Percentiles rank a stretch among this genome's conserved stretches.
Evolutionary conservation across 2,888 invertebrate species (phyloP).

Genomic region (Ormyrus nitidulus): DNA sequence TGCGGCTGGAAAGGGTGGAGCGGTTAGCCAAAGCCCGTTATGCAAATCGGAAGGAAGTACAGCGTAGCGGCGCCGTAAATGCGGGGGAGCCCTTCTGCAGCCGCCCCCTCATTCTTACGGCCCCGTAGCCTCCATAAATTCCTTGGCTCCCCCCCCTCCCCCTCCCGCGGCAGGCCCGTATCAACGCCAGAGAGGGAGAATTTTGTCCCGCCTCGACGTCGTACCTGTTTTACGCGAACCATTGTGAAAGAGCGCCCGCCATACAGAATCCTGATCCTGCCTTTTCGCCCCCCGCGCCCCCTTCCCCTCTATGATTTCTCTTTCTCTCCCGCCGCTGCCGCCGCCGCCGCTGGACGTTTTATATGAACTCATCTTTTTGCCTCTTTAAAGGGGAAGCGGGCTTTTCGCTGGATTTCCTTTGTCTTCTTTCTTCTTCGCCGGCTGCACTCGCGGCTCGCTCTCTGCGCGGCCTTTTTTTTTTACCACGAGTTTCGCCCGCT

Average conservation of each 20-base stretch:
- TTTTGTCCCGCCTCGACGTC: constrained; percentile 56
- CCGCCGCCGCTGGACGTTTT: constrained; percentile 48
- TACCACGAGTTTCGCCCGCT: background rate
- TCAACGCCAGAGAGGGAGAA: constrained; percentile 61
- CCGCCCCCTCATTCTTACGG: constrained; percentile 63
- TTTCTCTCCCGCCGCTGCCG: constrained; percentile 16
- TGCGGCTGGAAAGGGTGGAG: constrained; percentile 50
- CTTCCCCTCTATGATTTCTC: constrained; percentile 42
- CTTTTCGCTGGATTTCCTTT: constrained; percentile 22
- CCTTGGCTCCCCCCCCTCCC: constrained; percentile 56
- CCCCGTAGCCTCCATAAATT: constrained; percentile 67
- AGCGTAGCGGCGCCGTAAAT: constrained; percentile 66
- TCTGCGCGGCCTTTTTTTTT: background rate
- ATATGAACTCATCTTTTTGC: constrained; percentile 36
- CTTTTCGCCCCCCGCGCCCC: constrained; percentile 15
- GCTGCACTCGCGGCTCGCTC: background rate
- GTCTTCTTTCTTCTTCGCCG: background rate
- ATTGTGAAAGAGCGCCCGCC: constrained; percentile 58
- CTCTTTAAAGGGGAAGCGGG: background rate
- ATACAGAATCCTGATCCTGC: constrained; percentile 52
- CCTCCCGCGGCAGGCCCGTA: constrained; percentile 55
- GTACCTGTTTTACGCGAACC: constrained; percentile 64
- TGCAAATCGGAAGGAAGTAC: constrained; percentile 64
- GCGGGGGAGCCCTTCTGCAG: constrained; percentile 17
- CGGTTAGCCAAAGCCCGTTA: constrained; percentile 60